A percentile compares a stretch with the other conserved stretches of the same genome.
Conservation (phyloP, 2,888 invertebrate genomes). For the Ectemnius cavifrons region DNA sequence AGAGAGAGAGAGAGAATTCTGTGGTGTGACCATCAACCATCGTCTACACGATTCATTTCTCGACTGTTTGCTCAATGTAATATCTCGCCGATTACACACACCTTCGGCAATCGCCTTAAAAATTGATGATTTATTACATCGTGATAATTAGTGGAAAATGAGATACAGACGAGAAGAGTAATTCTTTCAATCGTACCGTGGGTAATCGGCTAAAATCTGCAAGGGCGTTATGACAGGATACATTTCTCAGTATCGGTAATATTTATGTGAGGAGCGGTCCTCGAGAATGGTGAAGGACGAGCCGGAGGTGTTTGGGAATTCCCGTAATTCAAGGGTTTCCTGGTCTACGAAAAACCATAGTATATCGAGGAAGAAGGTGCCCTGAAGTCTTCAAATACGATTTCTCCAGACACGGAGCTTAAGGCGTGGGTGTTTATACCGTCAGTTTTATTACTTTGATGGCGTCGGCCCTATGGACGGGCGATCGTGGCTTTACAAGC, state of each 20-base stretch:
- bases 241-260: too few relatives aligned
- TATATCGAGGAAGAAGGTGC: slow-evolving; percentile 15
- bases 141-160: too few relatives aligned
- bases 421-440: slow-evolving; percentile 61
- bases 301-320: slow-evolving; percentile 20
- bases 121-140: too few relatives aligned
- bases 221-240: too few relatives aligned
- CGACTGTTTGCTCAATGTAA: slow-evolving; percentile 1
- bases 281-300: neutral
- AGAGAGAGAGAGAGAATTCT: slow-evolving; percentile 16
- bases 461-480: slow-evolving; percentile 43
- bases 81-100: neutral
- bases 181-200: too few relatives aligned
- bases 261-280: too few relatives aligned
- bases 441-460: slow-evolving; percentile 61
- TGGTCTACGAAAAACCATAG: slow-evolving; percentile 17
- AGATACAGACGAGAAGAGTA: too few relatives aligned
- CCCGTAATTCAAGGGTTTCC: slow-evolving; percentile 18
- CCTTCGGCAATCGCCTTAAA: too few relatives aligned
- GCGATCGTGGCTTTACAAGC: slow-evolving; percentile 46
- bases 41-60: slow-evolving; percentile 3
- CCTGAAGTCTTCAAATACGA: slow-evolving; percentile 14
- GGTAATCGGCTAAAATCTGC: too few relatives aligned
- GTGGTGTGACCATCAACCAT: slow-evolving; percentile 25
- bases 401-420: slow-evolving; percentile 13